Evolutionary conservation across 2,797 vertebrate species (phyloP), one percentile per base, ranked within the genome.

Genomic region (Botia almorhae): DNA sequence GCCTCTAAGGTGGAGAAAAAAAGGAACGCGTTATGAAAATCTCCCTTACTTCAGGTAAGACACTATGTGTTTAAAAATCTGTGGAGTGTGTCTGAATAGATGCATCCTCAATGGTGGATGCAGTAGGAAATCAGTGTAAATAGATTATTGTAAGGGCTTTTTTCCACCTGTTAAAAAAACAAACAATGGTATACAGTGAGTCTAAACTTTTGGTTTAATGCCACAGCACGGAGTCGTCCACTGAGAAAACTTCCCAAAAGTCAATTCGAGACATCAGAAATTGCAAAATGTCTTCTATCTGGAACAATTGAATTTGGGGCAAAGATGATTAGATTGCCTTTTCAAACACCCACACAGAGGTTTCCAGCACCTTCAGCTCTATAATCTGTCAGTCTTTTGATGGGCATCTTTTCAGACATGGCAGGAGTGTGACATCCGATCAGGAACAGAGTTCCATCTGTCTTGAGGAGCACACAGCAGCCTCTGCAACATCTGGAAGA

Each of bases 241-340:
- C 88, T 87, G 89, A 81, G 87, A 89, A 87, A 82, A 85, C 55
- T 86, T 87, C 69, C 82, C 83, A 86, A 90, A 91, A 91, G 84
- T 90, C 86, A 90, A 85, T 83, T 90, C 87, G 70, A 88, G 83
- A 83, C 83, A 87, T 89, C 87, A 76, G 85, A 91, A 84, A 87
- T 85, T 87, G 86, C 91, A 84, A 85, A 88, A 88, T 4, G 36
- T 76, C 85, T 93, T 90, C 89, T 88, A 81, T 84, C 87, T 89
- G 85, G 81, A 89, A 80, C 91, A 92, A 92, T 84, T 92, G 87
- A 93, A 92, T 93, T 91, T 91, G 88, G 76, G 91, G 83, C 83
- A 91, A 89, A 89, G 88, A 85, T 92, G 90, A 94, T 88, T 90
- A 86, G 87, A 75, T 61, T 90, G 85, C 67, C 91, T 80, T 89